Conservation (phyloP, 2,888 invertebrate genomes). For the Agrotis ipsilon region DNA sequence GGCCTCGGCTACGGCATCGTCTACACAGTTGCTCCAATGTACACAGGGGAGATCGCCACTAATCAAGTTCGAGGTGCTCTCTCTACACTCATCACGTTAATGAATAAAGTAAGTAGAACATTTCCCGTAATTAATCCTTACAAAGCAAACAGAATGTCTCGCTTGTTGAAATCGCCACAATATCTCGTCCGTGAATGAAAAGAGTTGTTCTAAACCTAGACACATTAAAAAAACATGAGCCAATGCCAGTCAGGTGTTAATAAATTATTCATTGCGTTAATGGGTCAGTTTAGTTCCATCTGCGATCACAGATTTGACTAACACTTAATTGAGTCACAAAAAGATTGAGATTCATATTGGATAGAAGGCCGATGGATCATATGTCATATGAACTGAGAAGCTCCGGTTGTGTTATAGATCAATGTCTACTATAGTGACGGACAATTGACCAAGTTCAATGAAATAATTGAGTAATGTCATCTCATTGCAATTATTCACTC, state of each 20-base stretch:
- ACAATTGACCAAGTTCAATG: constrained; percentile 56
- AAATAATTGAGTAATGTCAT: constrained; percentile 56
- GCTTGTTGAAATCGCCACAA: constrained; percentile 19
- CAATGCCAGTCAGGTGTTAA: constrained; percentile 54
- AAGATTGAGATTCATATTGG: constrained; percentile 6
- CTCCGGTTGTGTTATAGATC: constrained; percentile 35
- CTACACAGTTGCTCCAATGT: constrained; percentile 92
- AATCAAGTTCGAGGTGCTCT: constrained; percentile 92
- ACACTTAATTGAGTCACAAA: constrained; percentile 21
- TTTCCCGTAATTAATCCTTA: not conserved
- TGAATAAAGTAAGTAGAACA: constrained; percentile 87
- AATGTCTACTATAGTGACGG: constrained; percentile 44
- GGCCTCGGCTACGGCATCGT: constrained; percentile 92
- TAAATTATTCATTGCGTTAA: constrained; percentile 66
- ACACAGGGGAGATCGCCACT: constrained; percentile 92
- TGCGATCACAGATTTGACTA: constrained; percentile 20
- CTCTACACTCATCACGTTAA: constrained; percentile 92
- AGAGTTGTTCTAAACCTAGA: constrained; percentile 53
- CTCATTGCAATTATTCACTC: constrained; percentile 66
- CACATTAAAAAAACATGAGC: constrained; percentile 64
- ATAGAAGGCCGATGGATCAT: constrained; percentile 3
- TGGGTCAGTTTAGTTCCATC: constrained; percentile 46
- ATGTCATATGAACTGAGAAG: constrained; percentile 20
- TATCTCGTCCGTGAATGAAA: constrained; percentile 36
- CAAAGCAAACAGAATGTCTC: constrained; percentile 16